Conservation (phyloP, 2,113 vertebrate species). For the Phaetusa simplex region DNA sequence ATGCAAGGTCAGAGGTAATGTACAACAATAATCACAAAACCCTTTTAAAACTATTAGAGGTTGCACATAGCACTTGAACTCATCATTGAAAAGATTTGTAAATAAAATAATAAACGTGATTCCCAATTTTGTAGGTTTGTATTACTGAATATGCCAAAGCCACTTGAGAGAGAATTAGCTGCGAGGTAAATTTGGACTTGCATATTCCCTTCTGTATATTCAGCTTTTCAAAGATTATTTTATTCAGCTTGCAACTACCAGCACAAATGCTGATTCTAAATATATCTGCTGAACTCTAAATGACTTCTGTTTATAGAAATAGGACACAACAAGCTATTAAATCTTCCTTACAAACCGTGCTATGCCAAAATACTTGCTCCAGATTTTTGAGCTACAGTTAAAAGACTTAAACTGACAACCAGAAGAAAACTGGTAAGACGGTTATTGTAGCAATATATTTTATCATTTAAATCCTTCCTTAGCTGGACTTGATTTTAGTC, state of each 20-base stretch:
- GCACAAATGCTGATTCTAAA: constrained; percentile 76
- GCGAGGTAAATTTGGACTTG: neutral
- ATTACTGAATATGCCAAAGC: neutral
- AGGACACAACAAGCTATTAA: constrained; percentile 78
- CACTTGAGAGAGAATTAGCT: neutral
- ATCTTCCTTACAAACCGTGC: constrained; percentile 73
- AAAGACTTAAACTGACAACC: neutral
- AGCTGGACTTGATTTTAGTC: neutral
- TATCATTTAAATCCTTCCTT: neutral
- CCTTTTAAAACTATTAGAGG: neutral
- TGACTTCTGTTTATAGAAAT: constrained; percentile 79
- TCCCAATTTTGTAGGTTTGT: neutral
- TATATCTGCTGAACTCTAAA: constrained; percentile 78
- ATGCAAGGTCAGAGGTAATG: neutral
- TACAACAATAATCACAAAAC: neutral
- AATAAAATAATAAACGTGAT: neutral
- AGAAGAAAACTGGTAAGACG: neutral
- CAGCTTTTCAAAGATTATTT: constrained; percentile 73
- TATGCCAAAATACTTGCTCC: constrained; percentile 67
- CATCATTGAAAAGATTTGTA: neutral
- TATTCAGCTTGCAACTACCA: constrained; percentile 71
- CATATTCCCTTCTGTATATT: constrained; percentile 37
- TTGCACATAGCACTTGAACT: neutral
- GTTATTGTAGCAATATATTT: neutral
- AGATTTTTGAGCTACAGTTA: constrained; percentile 48